These are phyloP conservation scores for Stichodactyla mertensii DNA, from an alignment of 64 coral and sea anemone species.

Conservation along the genomic window DNA sequence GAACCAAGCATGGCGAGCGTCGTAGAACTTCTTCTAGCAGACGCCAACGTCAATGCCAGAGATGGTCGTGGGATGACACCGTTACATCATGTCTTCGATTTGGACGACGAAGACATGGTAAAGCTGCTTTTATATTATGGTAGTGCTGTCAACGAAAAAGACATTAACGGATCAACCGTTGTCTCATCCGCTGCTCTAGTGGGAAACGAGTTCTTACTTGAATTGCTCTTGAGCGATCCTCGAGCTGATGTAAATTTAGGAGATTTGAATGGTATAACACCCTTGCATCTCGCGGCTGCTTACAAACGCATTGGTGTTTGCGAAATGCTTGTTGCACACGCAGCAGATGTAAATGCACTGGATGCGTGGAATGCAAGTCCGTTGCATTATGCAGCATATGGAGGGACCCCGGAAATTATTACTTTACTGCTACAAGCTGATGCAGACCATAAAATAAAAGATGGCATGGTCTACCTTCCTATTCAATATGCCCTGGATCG, in stretches of 20 bases:
- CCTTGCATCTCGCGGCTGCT: slow-evolving; percentile 31
- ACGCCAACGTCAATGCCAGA: not conserved
- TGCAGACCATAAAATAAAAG: not conserved
- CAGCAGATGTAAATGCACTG: slow-evolving; percentile 22
- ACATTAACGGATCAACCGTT: slow-evolving; percentile 7
- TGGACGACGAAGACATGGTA: slow-evolving; percentile 14
- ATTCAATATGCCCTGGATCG: slow-evolving; percentile 25
- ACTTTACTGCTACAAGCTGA: slow-evolving; percentile 13
- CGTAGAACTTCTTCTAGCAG: slow-evolving; percentile 14
- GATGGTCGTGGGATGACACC: slow-evolving; percentile 33
- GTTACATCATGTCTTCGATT: slow-evolving; percentile 17
- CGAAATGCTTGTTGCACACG: slow-evolving; percentile 17
- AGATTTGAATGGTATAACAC: slow-evolving; percentile 18
- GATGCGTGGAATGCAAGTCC: slow-evolving; percentile 15
- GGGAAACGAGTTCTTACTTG: slow-evolving; percentile 13
- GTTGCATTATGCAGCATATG: slow-evolving; percentile 36
- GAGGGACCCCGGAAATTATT: slow-evolving; percentile 45
- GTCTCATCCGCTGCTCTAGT: slow-evolving; percentile 22
- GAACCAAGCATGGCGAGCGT: not conserved
- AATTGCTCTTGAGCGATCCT: slow-evolving; percentile 20
- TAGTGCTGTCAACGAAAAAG: slow-evolving; percentile 4
- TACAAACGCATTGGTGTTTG: slow-evolving; percentile 1
- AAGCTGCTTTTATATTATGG: not conserved
- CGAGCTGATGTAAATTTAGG: not conserved
- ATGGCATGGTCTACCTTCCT: not conserved